A percentile compares a stretch with the other conserved stretches of the same genome.
Conservation (phyloP, 1,140 invertebrate species). For the Sitobion miscanthi region DNA sequence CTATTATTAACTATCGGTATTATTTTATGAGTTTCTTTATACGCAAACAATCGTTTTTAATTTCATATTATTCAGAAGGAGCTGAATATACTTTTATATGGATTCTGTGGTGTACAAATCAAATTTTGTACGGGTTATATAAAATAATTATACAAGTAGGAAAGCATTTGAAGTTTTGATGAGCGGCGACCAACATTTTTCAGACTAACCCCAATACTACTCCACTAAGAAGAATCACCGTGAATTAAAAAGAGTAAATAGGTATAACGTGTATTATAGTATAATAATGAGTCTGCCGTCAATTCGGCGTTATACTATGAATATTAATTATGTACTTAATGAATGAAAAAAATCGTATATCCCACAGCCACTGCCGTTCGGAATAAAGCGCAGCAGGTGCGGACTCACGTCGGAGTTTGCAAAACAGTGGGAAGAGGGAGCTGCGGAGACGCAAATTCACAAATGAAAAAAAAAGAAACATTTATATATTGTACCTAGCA, state of each 20-base stretch:
- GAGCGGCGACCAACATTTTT: background rate
- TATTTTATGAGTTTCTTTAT: background rate
- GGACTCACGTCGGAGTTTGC: background rate
- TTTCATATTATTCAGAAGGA: background rate
- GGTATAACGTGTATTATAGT: background rate
- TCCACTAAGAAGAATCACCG: background rate
- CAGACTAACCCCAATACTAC: background rate
- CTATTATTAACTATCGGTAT: background rate
- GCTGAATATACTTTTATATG: background rate
- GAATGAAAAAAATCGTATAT: background rate
- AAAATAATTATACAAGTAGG: no score
- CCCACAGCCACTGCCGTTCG: background rate
- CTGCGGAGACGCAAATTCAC: background rate
- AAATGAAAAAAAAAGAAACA: background rate
- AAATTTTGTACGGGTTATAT: background rate
- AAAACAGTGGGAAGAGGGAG: no score
- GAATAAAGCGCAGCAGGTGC: background rate
- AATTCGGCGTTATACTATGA: no score
- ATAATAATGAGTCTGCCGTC: background rate
- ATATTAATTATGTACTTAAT: background rate
- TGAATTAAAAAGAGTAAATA: background rate
- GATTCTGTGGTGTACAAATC: background rate
- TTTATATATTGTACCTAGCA: background rate
- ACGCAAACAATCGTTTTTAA: background rate
- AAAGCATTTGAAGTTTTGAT: background rate